A percentile compares a stretch with the other conserved stretches of the same genome.
Conservation (phyloP, 2,888 invertebrate genomes). For the Chironomus tentans region DNA sequence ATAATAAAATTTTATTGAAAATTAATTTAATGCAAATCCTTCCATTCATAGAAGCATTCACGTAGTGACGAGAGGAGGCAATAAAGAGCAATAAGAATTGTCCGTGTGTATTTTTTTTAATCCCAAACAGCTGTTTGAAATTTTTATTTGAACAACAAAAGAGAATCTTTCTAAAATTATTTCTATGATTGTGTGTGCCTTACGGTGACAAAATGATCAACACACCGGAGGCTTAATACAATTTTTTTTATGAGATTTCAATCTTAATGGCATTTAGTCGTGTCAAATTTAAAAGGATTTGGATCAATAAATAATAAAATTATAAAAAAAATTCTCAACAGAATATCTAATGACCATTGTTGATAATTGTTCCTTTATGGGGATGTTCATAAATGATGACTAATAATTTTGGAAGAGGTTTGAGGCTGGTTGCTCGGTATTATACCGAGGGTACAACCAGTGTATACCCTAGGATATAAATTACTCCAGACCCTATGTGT, state of each 20-base stretch:
- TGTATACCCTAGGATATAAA: no score
- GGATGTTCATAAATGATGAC: no score
- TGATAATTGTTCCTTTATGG: no score
- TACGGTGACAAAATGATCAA: constrained; percentile 9
- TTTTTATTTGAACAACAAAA: not conserved
- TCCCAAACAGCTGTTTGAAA: constrained; percentile 15
- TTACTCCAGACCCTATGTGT: no score
- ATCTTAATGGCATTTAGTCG: constrained; percentile 22
- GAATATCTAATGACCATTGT: no score
- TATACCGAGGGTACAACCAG: no score
- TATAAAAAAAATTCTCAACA: not conserved
- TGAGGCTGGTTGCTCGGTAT: no score
- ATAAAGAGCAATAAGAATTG: not conserved
- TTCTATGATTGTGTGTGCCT: not conserved
- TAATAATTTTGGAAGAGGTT: no score
- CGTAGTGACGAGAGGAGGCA: not conserved
- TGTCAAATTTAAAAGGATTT: constrained; percentile 23
- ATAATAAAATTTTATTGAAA: constrained; percentile 22
- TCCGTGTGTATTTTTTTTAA: constrained; percentile 19
- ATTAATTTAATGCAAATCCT: constrained; percentile 26
- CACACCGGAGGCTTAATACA: not conserved
- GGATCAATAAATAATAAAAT: not conserved
- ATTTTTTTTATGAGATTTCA: not conserved
- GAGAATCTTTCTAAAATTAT: not conserved
- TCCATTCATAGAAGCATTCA: not conserved